These are phyloP conservation scores for Aeoliscus strigatus DNA, from an alignment of 2,797 vertebrate species.

Conservation along the genomic window DNA sequence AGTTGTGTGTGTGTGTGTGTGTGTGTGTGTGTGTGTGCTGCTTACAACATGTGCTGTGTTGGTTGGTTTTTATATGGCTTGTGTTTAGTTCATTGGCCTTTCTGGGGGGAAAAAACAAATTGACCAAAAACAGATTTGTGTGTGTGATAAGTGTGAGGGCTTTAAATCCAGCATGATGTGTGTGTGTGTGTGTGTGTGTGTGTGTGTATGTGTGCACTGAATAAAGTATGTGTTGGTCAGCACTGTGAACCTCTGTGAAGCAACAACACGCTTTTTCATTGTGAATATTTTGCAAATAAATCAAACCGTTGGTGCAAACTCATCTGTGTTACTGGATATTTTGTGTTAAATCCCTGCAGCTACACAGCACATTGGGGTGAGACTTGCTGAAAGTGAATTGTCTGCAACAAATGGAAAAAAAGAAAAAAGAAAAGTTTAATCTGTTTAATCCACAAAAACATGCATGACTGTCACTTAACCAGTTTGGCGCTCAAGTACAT, in stretches of 20 bases:
- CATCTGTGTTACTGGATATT: too few relatives aligned
- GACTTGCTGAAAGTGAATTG: too few relatives aligned
- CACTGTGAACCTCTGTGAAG: conserved; percentile 70
- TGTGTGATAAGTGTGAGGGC: conserved; percentile 66
- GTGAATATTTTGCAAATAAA: conserved; percentile 74
- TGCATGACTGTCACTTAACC: too few relatives aligned
- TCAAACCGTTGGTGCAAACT: conserved; percentile 28
- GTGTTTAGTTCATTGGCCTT: conserved; percentile 55
- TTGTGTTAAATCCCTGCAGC: too few relatives aligned
- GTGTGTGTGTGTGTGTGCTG: conserved; percentile 21
- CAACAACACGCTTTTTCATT: conserved; percentile 60
- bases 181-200: too few relatives aligned
- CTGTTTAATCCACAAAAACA: too few relatives aligned
- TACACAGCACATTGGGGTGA: too few relatives aligned
- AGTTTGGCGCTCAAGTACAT: too few relatives aligned
- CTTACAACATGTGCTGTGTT: conserved; percentile 43
- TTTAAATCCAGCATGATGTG: conserved; percentile 69
- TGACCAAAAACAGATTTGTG: conserved; percentile 6
- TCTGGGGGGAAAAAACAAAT: conserved; percentile 33
- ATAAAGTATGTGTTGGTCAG: conserved; percentile 69
- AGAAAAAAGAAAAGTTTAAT: too few relatives aligned
- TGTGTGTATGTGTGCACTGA: conserved; percentile 74
- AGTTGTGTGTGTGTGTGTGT: conserved; percentile 15
- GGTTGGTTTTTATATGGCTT: conserved; percentile 55
- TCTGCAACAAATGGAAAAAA: too few relatives aligned